Evolutionary conservation across 2,888 invertebrate species (phyloP).

Genomic region (Hirtodrosophila cameraria): DNA sequence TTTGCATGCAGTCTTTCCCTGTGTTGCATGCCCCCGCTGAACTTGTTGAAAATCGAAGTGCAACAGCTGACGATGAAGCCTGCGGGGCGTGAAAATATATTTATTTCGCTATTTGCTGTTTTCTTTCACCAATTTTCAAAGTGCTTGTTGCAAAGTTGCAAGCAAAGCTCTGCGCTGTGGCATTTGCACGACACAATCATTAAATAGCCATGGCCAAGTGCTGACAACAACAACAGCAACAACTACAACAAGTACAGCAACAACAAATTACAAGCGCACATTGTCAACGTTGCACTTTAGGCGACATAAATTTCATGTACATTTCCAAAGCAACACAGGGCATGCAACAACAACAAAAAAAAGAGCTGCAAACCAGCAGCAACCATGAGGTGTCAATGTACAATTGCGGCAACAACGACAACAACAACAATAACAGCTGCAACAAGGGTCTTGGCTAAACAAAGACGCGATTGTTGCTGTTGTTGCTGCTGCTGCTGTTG

Average conservation of each 20-base stretch:
- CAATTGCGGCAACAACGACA: constrained; percentile 69
- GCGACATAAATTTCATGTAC: constrained; percentile 78
- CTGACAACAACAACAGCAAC: constrained; percentile 57
- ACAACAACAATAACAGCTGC: constrained; percentile 28
- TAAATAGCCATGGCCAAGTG: constrained; percentile 77
- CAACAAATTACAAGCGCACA: constrained; percentile 80
- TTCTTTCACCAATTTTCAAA: constrained; percentile 43
- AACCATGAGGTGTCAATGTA: constrained; percentile 76
- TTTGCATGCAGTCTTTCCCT: constrained; percentile 54
- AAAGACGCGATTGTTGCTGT: constrained; percentile 68
- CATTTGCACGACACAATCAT: constrained; percentile 78
- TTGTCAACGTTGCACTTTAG: constrained; percentile 78
- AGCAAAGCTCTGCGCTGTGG: constrained; percentile 50
- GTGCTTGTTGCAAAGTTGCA: constrained; percentile 16
- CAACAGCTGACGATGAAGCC: constrained; percentile 41
- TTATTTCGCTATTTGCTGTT: constrained; percentile 17
- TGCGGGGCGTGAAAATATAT: constrained; percentile 46
- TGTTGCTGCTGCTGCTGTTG: constrained; percentile 35
- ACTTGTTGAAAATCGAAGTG: constrained; percentile 45
- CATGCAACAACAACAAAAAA: constrained; percentile 19
- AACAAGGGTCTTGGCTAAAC: constrained; percentile 52
- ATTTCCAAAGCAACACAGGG: constrained; percentile 37
- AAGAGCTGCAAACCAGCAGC: constrained; percentile 36
- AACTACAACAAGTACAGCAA: constrained; percentile 36
- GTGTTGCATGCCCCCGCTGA: background rate